Evolutionary conservation across 2,113 vertebrate genomes (phyloP), one percentile per base, ranked within the genome.

Genomic region (Oxyruncus cristatus): DNA sequence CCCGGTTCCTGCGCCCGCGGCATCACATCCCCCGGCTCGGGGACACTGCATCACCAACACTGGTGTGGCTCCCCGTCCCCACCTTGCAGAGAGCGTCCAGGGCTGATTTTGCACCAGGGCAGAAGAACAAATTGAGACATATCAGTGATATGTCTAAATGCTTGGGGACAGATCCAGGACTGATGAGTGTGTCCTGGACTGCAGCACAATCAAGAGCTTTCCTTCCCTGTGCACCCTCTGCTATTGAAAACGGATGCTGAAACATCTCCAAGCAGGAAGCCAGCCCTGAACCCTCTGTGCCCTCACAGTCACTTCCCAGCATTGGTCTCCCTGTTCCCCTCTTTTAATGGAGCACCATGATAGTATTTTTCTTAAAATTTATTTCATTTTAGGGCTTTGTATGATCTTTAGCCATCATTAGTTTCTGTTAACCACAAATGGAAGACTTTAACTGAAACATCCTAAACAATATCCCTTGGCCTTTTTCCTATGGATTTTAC

Each of bases 81-180:
- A 8, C 5, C 59, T 58, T 2, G 0, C 49, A 53, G 50, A 0
- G 1, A 90, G 33, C 16, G 32, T 3, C 82, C 6, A 2, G 2
- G 3, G 27, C 8, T 20, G 47, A 17, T 10, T 67, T 30, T 20
- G 35, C 49, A 47, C 41, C 1, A 0, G 21, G n/a, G 9, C 35
- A 35, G 26, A 58, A 35, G 53, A 81, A 16, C 55, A 50, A 22
- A 20, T 20, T 41, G 42, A 59, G 44, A 50, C 11, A 35, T 72
- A 17, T 1, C 55, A 50, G 30, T 0, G 1, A 1, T 1, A 5
- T 1, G 4, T 42, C 3, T 39, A 37, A 44, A 12, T 0, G 0
- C 26, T 0, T 0, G 1, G 53, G 63, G 35, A 55, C 1, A 14
- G 5, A 11, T 1, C 26, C 6, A 0, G 2, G 4, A 28, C 8